phyloP scores from a whole-genome alignment of 2,113 vertebrate genomes.

The Cisticola juncidis region DNA sequence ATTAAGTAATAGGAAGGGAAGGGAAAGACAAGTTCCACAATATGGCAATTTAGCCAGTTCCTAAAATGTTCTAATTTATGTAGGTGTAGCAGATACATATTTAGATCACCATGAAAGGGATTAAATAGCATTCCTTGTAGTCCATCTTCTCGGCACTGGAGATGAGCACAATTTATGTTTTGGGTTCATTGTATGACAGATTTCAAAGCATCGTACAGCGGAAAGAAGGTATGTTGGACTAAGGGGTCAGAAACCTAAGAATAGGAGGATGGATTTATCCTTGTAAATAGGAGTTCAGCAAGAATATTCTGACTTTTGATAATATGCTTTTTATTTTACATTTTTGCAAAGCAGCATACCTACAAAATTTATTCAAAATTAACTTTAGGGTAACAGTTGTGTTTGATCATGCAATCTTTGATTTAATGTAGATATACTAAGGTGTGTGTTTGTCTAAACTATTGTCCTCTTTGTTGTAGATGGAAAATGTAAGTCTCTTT shows the following conservation, averaged over 20 bases:
- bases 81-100: background rate
- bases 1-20: background rate
- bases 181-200: background rate
- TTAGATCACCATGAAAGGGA: background rate
- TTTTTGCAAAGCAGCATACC: background rate
- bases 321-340: background rate
- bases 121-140: background rate
- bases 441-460: background rate
- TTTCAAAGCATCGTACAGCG: rapidly evolving
- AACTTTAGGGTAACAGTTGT: background rate
- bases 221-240: background rate
- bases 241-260: background rate
- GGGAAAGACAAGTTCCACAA: background rate
- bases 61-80: background rate
- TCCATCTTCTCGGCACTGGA: background rate
- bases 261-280: background rate
- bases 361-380: background rate
- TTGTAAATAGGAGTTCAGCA: background rate
- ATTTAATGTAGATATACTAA: background rate
- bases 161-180: background rate
- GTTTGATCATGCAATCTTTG: background rate
- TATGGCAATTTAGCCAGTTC: background rate
- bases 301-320: background rate
- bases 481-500: background rate
- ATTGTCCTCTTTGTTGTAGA: background rate